Evolutionary conservation across 2,888 invertebrate species (phyloP).

Genomic region (Furcula furcula): DNA sequence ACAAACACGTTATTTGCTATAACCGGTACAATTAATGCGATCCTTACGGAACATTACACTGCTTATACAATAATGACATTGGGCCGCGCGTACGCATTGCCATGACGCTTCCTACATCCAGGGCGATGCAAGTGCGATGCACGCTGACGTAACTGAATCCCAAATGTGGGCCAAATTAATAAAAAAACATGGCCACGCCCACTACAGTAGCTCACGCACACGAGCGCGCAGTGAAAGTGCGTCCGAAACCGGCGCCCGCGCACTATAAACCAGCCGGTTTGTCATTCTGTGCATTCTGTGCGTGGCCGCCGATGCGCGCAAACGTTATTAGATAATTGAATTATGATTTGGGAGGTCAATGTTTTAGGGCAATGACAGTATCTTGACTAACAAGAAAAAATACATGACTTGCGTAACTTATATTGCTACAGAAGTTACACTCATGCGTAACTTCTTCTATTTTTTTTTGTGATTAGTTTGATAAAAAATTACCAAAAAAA

Average conservation of each 20-base stretch:
- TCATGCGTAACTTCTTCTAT: too few relatives aligned
- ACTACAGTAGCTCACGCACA: conserved; percentile 36
- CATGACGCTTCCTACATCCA: conserved; percentile 49
- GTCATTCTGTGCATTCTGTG: conserved; percentile 43
- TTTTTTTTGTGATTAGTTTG: too few relatives aligned
- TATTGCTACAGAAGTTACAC: too few relatives aligned
- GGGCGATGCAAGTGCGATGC: conserved; percentile 45
- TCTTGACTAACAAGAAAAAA: conserved; percentile 9
- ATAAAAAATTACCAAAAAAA: too few relatives aligned
- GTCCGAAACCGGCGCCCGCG: conserved; percentile 29
- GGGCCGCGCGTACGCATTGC: conserved; percentile 37
- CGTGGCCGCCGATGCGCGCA: conserved; percentile 31
- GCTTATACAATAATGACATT: conserved; percentile 47
- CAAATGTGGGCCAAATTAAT: conserved; percentile 74
- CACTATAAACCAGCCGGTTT: conserved; percentile 14
- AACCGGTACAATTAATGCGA: background rate
- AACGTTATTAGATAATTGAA: conserved; percentile 27
- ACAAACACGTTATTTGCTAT: background rate
- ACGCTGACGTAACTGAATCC: conserved; percentile 64
- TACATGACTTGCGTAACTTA: background rate
- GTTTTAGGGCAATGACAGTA: conserved; percentile 25
- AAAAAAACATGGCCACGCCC: conserved; percentile 57
- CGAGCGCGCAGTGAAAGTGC: conserved; percentile 65
- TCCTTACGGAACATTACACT: conserved; percentile 18
- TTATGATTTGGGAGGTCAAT: conserved; percentile 30